Evolutionary conservation across 2,797 vertebrate species (phyloP).

Genomic region (Neosilurus mollespiculum): DNA sequence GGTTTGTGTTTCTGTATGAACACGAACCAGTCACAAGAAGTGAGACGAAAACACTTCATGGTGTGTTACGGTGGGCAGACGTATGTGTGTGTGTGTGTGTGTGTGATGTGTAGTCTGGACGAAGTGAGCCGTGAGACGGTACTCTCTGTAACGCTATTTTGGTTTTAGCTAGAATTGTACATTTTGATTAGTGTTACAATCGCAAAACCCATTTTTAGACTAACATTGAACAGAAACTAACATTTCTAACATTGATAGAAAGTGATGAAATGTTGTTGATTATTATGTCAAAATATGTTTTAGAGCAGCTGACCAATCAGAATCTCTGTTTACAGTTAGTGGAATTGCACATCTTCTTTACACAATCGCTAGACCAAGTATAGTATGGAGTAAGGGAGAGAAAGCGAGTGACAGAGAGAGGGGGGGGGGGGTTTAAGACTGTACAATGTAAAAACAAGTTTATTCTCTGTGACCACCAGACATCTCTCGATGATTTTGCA

Average conservation of each 20-base stretch:
- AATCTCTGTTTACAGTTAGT: not conserved
- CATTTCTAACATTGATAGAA: not conserved
- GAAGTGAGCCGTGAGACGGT: conserved; percentile 64
- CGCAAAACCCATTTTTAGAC: not conserved
- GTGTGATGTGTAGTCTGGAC: conserved; percentile 85
- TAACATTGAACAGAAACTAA: too few relatives aligned
- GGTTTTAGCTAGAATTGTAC: not conserved
- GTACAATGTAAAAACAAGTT: not conserved
- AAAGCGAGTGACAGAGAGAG: too few relatives aligned
- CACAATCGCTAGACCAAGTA: too few relatives aligned
- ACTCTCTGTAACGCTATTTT: not conserved
- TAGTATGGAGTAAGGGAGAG: not conserved
- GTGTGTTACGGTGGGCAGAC: conserved; percentile 31
- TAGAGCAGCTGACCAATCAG: not conserved
- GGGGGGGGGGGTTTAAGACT: not conserved
- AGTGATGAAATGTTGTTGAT: not conserved
- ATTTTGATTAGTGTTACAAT: not conserved
- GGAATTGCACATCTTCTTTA: not conserved
- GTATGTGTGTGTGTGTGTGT: conserved; percentile 63
- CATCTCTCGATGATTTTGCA: not conserved
- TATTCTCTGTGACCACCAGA: not conserved
- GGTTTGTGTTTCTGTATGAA: conserved; percentile 11
- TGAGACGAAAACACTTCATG: conserved; percentile 57
- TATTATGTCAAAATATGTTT: not conserved
- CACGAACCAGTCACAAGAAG: conserved; percentile 10